phyloP scores from a whole-genome alignment of 2,113 vertebrate genomes.

The Helogale parvula region DNA sequence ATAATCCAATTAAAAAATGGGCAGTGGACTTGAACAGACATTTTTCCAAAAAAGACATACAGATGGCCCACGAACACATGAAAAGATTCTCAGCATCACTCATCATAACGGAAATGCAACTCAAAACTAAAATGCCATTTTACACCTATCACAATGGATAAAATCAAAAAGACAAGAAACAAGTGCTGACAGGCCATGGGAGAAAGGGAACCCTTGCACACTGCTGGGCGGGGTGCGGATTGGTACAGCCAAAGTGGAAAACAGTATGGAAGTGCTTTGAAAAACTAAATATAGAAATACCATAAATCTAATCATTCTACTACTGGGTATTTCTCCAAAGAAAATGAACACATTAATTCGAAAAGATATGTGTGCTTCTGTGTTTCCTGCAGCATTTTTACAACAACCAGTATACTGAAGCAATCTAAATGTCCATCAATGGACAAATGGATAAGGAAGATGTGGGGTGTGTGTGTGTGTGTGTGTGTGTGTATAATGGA shows the following conservation, averaged over 20 bases:
- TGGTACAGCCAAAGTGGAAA: not conserved
- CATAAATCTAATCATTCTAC: not conserved
- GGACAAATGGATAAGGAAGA: not conserved
- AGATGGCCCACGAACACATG: not conserved
- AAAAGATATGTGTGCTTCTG: not conserved
- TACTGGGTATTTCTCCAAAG: not conserved
- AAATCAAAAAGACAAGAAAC: not conserved
- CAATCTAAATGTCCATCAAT: not conserved
- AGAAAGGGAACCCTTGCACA: not conserved
- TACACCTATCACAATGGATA: not conserved
- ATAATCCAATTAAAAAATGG: not conserved
- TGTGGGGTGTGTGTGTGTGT: not conserved
- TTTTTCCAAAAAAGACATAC: not conserved
- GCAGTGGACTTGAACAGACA: not conserved
- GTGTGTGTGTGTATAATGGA: not conserved
- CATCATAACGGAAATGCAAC: not conserved
- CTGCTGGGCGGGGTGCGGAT: not conserved
- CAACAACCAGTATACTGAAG: not conserved
- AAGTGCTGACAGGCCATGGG: not conserved
- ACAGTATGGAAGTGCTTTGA: not conserved
- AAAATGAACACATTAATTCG: not conserved
- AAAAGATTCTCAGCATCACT: not conserved
- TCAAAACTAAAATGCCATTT: not conserved
- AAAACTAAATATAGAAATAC: not conserved
- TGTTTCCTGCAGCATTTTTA: not conserved